Conservation (phyloP, 1,140 invertebrate species). For the Vanessa tameamea region DNA sequence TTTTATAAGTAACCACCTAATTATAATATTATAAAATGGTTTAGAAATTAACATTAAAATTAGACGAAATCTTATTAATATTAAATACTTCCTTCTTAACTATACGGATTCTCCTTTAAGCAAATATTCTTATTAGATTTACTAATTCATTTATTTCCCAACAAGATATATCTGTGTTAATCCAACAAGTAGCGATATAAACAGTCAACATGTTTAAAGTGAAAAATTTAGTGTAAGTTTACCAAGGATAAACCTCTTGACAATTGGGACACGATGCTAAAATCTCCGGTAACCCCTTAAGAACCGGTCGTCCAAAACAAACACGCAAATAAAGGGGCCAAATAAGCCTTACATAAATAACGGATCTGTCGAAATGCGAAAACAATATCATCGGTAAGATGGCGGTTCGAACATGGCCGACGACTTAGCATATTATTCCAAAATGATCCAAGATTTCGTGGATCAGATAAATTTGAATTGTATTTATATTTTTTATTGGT, state of each 20-base stretch:
- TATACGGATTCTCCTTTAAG: neutral
- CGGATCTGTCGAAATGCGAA: constrained; percentile 67
- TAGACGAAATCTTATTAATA: too few relatives aligned
- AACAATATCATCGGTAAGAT: constrained; percentile 67
- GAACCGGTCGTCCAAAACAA: constrained; percentile 51
- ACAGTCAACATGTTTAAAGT: neutral
- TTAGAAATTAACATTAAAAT: neutral
- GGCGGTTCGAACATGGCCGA: constrained; percentile 51
- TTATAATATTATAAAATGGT: neutral
- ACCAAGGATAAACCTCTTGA: constrained; percentile 11
- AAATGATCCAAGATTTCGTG: constrained; percentile 30
- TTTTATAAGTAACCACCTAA: too few relatives aligned
- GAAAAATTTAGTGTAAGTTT: constrained; percentile 7
- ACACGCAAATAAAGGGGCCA: constrained; percentile 47
- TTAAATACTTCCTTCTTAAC: neutral
- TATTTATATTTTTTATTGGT: neutral
- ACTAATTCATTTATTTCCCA: neutral
- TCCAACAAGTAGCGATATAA: neutral
- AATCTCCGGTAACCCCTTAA: constrained; percentile 45
- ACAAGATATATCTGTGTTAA: neutral
- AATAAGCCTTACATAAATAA: constrained; percentile 69
- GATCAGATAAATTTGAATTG: constrained; percentile 13
- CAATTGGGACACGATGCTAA: constrained; percentile 22
- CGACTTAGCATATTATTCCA: constrained; percentile 44
- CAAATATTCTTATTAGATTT: neutral